These are phyloP conservation scores for Dolichoris vasculosae DNA, from an alignment of 1,140 invertebrate species.

Conservation along the genomic window DNA sequence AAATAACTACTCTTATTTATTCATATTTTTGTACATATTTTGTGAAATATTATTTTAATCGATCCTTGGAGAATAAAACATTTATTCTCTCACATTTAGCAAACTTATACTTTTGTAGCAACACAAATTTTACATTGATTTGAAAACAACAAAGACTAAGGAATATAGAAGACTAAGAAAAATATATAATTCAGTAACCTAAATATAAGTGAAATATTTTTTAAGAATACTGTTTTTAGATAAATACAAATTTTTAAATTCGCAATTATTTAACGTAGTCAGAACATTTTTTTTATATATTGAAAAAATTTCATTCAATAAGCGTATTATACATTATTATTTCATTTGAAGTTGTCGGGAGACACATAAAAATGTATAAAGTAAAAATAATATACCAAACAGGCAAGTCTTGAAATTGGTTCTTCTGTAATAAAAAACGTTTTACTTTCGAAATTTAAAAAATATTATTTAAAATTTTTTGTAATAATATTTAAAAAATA, in stretches of 20 bases:
- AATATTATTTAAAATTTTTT: not conserved
- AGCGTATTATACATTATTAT: not conserved
- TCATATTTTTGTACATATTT: not conserved
- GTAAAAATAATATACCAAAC: not conserved
- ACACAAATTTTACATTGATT: no score
- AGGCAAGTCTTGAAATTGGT: not conserved
- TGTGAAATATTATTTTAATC: not conserved
- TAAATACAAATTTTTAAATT: no score
- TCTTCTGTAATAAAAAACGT: not conserved
- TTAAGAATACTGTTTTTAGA: no score
- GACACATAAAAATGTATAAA: not conserved
- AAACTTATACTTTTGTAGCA: no score
- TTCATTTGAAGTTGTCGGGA: not conserved
- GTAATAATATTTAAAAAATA: not conserved
- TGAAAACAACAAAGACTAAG: no score
- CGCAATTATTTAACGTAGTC: not conserved
- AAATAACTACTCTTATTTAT: not conserved
- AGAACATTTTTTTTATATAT: not conserved
- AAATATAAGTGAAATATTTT: no score
- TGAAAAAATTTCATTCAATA: not conserved
- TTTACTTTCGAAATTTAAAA: no score
- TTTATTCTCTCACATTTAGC: no score
- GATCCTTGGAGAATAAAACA: no score
- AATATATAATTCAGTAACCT: no score
- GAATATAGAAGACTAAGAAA: no score